These are phyloP conservation scores for Plodia interpunctella DNA, from an alignment of 1,140 invertebrate genomes.

Conservation along the genomic window DNA sequence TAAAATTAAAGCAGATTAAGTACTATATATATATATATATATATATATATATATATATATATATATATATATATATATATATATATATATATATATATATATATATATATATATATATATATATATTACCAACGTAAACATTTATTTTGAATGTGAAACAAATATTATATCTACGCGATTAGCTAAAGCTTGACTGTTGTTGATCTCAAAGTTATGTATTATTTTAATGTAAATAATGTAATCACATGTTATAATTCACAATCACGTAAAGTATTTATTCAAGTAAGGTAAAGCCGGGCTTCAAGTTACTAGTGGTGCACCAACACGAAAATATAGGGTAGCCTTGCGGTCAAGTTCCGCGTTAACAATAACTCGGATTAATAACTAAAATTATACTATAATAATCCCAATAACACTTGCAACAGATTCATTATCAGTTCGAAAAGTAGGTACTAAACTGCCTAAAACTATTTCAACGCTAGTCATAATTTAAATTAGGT, in stretches of 20 bases:
- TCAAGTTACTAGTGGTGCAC: conserved; percentile 64
- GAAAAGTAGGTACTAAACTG: neutral
- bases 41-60: too few relatives aligned
- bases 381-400: conserved; percentile 31
- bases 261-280: conserved; percentile 47
- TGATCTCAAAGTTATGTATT: conserved; percentile 70
- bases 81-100: too few relatives aligned
- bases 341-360: conserved; percentile 58
- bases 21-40: too few relatives aligned
- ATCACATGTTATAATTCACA: conserved; percentile 72
- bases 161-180: conserved; percentile 38
- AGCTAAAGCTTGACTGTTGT: conserved; percentile 72
- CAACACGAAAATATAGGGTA: conserved; percentile 64
- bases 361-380: conserved; percentile 41
- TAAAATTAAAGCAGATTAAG: neutral
- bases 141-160: neutral
- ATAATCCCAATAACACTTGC: conserved; percentile 32
- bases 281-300: conserved; percentile 50
- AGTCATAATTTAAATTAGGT: neutral
- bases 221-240: conserved; percentile 69
- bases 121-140: neutral
- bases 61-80: too few relatives aligned
- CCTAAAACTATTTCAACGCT: neutral
- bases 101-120: too few relatives aligned
- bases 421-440: conserved; percentile 33